Base-by-base conservation (phyloP, 37 sponge, comb jelly and placozoan genomes). In the Geodia barretti region DNA sequence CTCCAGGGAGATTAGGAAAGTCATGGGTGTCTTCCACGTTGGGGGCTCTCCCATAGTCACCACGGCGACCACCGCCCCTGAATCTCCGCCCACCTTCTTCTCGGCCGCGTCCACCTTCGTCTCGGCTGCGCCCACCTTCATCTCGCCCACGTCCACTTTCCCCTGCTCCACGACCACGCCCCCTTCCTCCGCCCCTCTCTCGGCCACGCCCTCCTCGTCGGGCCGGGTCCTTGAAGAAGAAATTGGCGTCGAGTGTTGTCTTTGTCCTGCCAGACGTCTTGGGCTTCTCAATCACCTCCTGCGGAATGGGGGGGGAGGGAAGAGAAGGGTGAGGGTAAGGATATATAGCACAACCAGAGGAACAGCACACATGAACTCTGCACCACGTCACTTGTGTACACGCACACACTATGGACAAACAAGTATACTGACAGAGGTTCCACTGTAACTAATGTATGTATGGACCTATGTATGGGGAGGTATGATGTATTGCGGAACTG, bases 261-360 rank as follows among this genome's bases (percentile, higher is more conserved):
- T 83, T 74, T 30, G 80, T 67, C 0, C 94, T 76, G 39, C 88
- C 94, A 74, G 88, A 94, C 0, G 90, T 90, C 76, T 94, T 87
- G 7, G 72, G 69, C 68, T 90, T 89, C 78, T 86, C 91, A 84
- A 89, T 83, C 42, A 90, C 88, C 67, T 90, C 90, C 94, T 89
- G 70, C 32, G 36, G 17, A n/a, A n/a, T n/a, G n/a, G n/a, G n/a
- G n/a, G n/a, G n/a, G n/a, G n/a, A n/a, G n/a, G n/a, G n/a, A n/a
- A n/a, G n/a, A n/a, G n/a, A n/a, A n/a, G n/a, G n/a, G n/a, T n/a
- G n/a, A n/a, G n/a, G n/a, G n/a, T n/a, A n/a, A n/a, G n/a, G n/a
- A n/a, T n/a, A n/a, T n/a, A n/a, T n/a, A n/a, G n/a, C n/a, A n/a
- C n/a, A n/a, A n/a, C n/a, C n/a, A n/a, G n/a, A n/a, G n/a, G n/a